Evolutionary conservation across 2,797 vertebrate genomes (phyloP), one percentile per base, ranked within the genome.

Genomic region (Micromesistius poutassou): DNA sequence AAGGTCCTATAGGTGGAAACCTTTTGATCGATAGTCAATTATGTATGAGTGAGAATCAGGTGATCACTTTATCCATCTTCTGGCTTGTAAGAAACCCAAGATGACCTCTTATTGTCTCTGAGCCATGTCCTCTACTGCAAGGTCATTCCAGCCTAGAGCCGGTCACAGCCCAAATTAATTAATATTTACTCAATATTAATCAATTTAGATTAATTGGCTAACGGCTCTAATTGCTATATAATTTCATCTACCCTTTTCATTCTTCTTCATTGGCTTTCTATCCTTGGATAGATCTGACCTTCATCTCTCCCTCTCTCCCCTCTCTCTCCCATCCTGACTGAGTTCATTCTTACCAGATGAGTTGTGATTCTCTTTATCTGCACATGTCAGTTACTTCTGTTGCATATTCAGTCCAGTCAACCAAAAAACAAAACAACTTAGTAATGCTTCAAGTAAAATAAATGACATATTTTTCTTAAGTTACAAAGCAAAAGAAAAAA

Each of bases 311-410:
- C 90, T 90, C 88, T 92, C 40, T 89, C 90, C 85, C 88, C 87
- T 92, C 86, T 89, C 93, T 91, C 93, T 25, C 94, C 90, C 94
- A 95, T 94, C 91, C 93, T 94, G 85, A 94, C 93, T 95, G 87
- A 94, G 93, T 95, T 95, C 91, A 90, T 95, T 94, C 93, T 93
- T 94, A 92, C 84, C 79, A 93, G 91, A 94, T 95, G 92, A 93
- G 93, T 94, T 95, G 93, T 94, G 88, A 93, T 94, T 93, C 89
- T 94, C 92, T 92, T 94, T 94, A 93, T 91, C 90, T 92, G 92
- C 94, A 95, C 93, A 94, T 94, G 92, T 95, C 93, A 91, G 89
- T 93, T 94, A 94, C 83, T 94, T 95, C 89, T 93, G 93, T 95
- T 95, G 93, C 92, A 92, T 93, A 94, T 91, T 92, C 91, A 91